Evolutionary conservation across 2,888 invertebrate genomes (phyloP).

Genomic region (Pandemis heparana): DNA sequence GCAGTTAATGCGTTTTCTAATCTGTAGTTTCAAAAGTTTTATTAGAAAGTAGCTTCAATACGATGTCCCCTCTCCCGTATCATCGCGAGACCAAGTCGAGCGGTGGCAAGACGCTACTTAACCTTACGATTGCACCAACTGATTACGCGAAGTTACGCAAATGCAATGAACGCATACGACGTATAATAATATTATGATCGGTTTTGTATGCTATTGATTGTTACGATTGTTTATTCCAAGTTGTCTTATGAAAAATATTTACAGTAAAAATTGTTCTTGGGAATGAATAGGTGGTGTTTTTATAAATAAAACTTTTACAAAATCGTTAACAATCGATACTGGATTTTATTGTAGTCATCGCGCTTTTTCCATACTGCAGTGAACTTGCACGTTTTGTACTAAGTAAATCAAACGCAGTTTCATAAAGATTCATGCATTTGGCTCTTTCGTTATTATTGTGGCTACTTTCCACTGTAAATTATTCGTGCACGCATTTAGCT

Average conservation of each 20-base stretch:
- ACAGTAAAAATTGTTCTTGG: not conserved
- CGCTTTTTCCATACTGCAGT: too few species aligned
- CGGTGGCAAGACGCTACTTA: not conserved
- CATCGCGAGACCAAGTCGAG: not conserved
- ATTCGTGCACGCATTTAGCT: too few species aligned
- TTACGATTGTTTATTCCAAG: not conserved
- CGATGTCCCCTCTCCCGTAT: slow-evolving; percentile 13
- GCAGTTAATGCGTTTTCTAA: slow-evolving; percentile 35
- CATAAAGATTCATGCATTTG: not conserved
- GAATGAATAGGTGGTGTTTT: not conserved
- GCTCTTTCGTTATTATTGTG: not conserved
- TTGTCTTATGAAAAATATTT: slow-evolving; percentile 7
- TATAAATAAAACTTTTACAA: not conserved
- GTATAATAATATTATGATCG: not conserved
- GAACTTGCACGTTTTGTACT: too few species aligned
- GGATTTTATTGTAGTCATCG: not conserved
- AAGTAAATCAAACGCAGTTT: not conserved
- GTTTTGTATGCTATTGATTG: not conserved
- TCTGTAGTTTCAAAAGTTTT: slow-evolving; percentile 24
- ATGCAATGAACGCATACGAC: not conserved
- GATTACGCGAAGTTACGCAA: not conserved
- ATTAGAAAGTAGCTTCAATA: slow-evolving; percentile 32
- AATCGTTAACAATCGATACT: not conserved
- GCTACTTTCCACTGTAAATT: too few species aligned
- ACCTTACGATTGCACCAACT: not conserved